These are phyloP conservation scores for Chrysodeixis includens DNA, from an alignment of 2,888 invertebrate genomes.

Conservation along the genomic window DNA sequence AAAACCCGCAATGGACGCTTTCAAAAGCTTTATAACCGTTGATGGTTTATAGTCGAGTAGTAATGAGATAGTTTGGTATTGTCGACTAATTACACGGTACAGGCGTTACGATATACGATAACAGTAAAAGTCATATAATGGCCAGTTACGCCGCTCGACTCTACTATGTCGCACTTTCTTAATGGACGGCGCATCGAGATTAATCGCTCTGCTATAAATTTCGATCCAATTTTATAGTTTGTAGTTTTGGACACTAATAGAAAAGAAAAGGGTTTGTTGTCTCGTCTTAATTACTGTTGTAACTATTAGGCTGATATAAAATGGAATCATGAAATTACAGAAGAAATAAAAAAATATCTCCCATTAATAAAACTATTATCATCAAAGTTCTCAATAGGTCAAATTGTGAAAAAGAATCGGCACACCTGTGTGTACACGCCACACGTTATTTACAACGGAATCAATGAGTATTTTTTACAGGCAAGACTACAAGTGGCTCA, in stretches of 20 bases:
- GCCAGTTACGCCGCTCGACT: slow-evolving; percentile 76
- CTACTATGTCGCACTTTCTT: slow-evolving; percentile 80
- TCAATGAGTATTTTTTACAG: slow-evolving; percentile 64
- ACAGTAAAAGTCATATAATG: slow-evolving; percentile 86
- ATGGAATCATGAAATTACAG: neutral
- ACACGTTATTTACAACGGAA: slow-evolving; percentile 60
- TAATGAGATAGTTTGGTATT: slow-evolving; percentile 72
- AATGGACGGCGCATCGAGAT: slow-evolving; percentile 73
- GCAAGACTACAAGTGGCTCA: slow-evolving; percentile 77
- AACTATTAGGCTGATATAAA: neutral
- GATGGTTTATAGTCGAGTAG: slow-evolving; percentile 29
- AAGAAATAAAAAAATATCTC: neutral
- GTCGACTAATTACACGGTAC: slow-evolving; percentile 82
- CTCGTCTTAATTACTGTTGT: neutral
- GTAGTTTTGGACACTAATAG: slow-evolving; percentile 37
- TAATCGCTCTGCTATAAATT: slow-evolving; percentile 73
- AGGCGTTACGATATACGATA: slow-evolving; percentile 84
- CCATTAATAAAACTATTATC: neutral
- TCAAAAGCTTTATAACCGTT: neutral
- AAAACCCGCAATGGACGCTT: slow-evolving; percentile 54
- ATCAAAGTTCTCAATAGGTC: slow-evolving; percentile 19
- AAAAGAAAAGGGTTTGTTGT: slow-evolving; percentile 64
- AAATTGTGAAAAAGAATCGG: slow-evolving; percentile 26
- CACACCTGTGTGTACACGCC: slow-evolving; percentile 81
- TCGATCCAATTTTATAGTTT: slow-evolving; percentile 58